phyloP scores from a whole-genome alignment of 2,797 vertebrate species.

The Podarcis lilfordi region DNA sequence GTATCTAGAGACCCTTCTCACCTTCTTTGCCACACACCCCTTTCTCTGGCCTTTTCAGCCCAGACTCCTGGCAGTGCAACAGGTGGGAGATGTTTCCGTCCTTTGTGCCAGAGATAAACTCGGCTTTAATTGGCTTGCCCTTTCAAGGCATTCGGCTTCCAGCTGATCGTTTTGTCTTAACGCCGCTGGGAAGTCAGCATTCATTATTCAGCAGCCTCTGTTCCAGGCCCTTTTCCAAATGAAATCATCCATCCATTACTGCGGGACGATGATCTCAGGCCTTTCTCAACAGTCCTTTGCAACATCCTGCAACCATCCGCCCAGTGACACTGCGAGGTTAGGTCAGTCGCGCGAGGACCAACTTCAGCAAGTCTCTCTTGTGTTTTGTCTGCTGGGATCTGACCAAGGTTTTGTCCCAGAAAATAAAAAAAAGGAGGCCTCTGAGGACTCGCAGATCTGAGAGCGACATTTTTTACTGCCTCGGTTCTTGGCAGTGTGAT shows the following conservation, averaged over 20 bases:
- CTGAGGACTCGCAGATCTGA: background rate
- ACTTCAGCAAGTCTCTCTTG: background rate
- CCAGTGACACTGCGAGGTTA: background rate
- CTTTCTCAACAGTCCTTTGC: background rate
- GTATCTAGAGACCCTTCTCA: background rate
- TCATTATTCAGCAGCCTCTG: background rate
- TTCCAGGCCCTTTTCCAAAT: background rate
- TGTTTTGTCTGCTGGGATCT: background rate
- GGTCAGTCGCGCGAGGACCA: background rate
- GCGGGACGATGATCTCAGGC: background rate
- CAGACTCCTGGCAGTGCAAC: background rate
- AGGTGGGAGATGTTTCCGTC: background rate
- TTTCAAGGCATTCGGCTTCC: conserved; percentile 3
- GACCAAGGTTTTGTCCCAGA: background rate
- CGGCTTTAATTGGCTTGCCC: background rate
- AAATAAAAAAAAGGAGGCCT: background rate
- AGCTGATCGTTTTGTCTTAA: background rate
- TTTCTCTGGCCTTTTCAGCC: background rate
- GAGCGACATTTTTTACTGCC: background rate
- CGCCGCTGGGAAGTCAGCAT: background rate
- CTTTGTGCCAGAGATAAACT: background rate
- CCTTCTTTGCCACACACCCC: background rate
- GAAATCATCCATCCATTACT: background rate
- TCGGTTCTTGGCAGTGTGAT: background rate
- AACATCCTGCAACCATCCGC: background rate